Conservation (phyloP, 2,888 invertebrate species). For the Cryptus viduatorius region DNA sequence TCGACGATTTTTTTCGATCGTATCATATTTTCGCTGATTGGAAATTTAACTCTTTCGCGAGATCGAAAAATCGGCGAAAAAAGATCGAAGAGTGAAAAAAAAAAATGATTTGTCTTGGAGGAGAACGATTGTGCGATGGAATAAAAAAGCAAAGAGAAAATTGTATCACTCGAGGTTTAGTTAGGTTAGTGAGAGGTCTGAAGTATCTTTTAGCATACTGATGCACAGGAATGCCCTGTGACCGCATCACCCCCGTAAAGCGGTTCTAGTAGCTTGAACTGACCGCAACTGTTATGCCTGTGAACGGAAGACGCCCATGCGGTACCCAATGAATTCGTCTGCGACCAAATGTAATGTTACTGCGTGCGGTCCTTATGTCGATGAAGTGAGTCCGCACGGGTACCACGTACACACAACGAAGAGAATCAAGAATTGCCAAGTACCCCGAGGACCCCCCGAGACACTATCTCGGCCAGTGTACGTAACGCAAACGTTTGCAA, state of each 20-base stretch:
- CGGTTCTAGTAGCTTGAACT: constrained; percentile 70
- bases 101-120: background rate
- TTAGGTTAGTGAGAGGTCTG: background rate
- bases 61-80: too few relatives aligned
- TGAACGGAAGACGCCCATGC: constrained; percentile 82
- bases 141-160: background rate
- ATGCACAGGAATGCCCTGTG: constrained; percentile 35
- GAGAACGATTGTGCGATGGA: background rate
- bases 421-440: constrained; percentile 32
- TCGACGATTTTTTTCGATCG: background rate
- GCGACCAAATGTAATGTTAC: constrained; percentile 81
- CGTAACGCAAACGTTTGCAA: constrained; percentile 77
- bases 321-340: constrained; percentile 82
- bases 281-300: constrained; percentile 82
- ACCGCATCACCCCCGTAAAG: constrained; percentile 35
- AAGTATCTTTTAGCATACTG: background rate
- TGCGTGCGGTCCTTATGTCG: constrained; percentile 81
- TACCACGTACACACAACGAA: constrained; percentile 31
- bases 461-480: constrained; percentile 13
- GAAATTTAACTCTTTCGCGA: background rate
- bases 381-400: constrained; percentile 66
- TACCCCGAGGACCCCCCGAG: constrained; percentile 45
- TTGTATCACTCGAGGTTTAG: background rate
- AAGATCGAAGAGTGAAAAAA: background rate
- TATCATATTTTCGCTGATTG: background rate